phyloP scores from a whole-genome alignment of 2,113 vertebrate species.

The Seriola aureovittata region DNA sequence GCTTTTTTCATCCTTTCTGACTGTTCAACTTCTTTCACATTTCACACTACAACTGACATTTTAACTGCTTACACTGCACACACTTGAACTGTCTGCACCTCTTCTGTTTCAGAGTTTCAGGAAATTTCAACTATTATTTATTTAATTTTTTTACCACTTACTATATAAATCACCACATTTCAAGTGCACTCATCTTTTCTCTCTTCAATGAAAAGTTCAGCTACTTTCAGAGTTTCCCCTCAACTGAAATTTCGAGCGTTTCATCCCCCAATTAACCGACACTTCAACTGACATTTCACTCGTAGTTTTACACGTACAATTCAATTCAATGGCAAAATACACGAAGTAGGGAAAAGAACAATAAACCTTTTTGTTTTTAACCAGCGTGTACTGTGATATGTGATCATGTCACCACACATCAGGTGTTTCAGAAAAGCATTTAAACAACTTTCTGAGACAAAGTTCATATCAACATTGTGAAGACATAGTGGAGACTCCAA shows the following conservation, averaged over 20 bases:
- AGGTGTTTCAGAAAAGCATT: conserved; percentile 8
- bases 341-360: not conserved
- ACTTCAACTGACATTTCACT: not conserved
- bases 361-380: not conserved
- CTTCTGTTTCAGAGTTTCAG: too few species aligned
- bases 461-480: too few species aligned
- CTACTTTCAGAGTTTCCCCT: not conserved
- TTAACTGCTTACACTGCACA: not conserved
- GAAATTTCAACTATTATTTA: not conserved
- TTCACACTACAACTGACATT: not conserved
- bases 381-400: too few species aligned
- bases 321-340: not conserved
- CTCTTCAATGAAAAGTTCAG: not conserved
- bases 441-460: not conserved
- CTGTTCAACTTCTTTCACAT: too few species aligned
- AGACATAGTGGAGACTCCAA: too few species aligned
- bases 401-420: conserved; percentile 8
- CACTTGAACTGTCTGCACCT: not conserved
- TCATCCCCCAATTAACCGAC: not conserved
- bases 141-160: not conserved
- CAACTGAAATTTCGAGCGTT: not conserved
- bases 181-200: not conserved
- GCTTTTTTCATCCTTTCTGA: too few species aligned
- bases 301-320: not conserved
- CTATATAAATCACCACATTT: not conserved